Evolutionary conservation across 1,140 invertebrate genomes (phyloP).

Genomic region (Ips nitidus): DNA sequence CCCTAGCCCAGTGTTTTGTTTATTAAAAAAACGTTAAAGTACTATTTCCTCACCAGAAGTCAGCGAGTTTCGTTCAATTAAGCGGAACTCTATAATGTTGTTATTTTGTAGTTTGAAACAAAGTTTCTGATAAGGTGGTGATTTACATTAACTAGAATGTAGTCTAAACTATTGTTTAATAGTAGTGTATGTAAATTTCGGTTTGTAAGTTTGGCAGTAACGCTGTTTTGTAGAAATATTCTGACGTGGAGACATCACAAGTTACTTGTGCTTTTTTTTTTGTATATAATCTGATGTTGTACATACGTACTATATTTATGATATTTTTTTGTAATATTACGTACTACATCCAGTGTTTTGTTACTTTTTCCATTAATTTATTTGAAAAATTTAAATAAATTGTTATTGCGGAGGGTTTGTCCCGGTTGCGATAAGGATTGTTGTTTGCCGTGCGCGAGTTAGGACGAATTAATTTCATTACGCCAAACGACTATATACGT

Average conservation of each 20-base stretch:
- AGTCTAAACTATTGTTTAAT: constrained; percentile 23
- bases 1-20: constrained; percentile 31
- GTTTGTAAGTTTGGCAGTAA: background rate
- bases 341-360: constrained; percentile 39
- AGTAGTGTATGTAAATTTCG: background rate
- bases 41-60: too few relatives aligned
- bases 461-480: constrained; percentile 19
- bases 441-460: constrained; percentile 6
- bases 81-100: too few relatives aligned
- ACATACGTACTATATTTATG: constrained; percentile 38
- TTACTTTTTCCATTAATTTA: constrained; percentile 38
- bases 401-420: constrained; percentile 25
- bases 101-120: too few relatives aligned
- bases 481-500: background rate
- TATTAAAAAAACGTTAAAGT: constrained; percentile 3
- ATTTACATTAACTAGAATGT: background rate
- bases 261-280: constrained; percentile 13
- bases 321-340: constrained; percentile 39
- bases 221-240: constrained; percentile 9
- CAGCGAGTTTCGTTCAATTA: too few relatives aligned
- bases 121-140: too few relatives aligned
- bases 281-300: constrained; percentile 33
- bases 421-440: constrained; percentile 31
- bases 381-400: constrained; percentile 36
- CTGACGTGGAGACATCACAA: constrained; percentile 21